A percentile compares a stretch with the other conserved stretches of the same genome.
phyloP scores from a whole-genome alignment of 64 coral and sea anemone species.

The Exaiptasia diaphana region DNA sequence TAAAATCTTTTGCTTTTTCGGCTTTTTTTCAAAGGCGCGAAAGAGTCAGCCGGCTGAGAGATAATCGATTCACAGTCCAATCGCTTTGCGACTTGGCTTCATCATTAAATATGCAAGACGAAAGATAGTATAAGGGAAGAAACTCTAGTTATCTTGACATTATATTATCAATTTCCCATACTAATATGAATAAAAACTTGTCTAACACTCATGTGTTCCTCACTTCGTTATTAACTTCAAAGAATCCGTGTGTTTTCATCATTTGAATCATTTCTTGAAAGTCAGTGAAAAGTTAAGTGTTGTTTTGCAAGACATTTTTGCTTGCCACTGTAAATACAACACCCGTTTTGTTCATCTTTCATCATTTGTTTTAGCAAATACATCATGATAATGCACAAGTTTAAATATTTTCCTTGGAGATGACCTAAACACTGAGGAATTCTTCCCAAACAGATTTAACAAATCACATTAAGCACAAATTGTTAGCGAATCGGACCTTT shows the following conservation, averaged over 20 bases:
- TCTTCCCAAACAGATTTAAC: not conserved
- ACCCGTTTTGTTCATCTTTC: not conserved
- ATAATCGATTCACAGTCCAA: not conserved
- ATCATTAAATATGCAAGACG: not conserved
- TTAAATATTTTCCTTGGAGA: too few species aligned
- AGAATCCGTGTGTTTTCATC: conserved; percentile 11
- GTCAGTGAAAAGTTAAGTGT: conserved; percentile 90
- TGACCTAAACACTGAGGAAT: not conserved
- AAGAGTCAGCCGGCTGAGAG: conserved; percentile 10
- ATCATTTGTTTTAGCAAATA: too few species aligned
- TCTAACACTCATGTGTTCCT: not conserved
- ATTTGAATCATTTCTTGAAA: conserved; percentile 52
- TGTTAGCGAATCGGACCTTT: conserved; percentile 43
- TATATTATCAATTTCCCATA: not conserved
- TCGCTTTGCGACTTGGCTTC: not conserved
- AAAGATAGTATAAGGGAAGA: not conserved
- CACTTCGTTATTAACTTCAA: not conserved
- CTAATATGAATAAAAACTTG: not conserved
- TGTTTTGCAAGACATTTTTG: not conserved
- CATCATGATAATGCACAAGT: too few species aligned
- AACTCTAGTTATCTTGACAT: not conserved
- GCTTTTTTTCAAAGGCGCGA: conserved; percentile 26
- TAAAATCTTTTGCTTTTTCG: conserved; percentile 5
- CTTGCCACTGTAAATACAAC: not conserved
- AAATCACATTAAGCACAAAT: conserved; percentile 12